Percentiles rank a stretch among this genome's conserved stretches.
Evolutionary conservation across 1,140 invertebrate genomes (phyloP).

Genomic region (Thalassaphorura encarpata): DNA sequence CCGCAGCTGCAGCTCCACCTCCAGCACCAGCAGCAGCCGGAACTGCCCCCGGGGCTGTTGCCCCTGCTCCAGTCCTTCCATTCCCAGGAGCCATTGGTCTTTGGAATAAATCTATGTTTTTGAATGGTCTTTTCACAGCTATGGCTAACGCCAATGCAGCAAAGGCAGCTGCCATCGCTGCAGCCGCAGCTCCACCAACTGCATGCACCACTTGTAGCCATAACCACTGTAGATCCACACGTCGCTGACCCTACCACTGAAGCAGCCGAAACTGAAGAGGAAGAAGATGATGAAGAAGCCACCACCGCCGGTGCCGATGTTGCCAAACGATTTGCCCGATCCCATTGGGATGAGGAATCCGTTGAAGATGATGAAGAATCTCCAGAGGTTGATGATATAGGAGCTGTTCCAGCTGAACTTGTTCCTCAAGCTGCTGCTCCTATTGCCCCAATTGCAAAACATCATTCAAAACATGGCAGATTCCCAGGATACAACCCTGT

Average conservation of each 20-base stretch:
- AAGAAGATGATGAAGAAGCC: conserved; percentile 1
- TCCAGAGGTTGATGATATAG: not conserved
- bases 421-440: too few species aligned
- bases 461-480: too few species aligned
- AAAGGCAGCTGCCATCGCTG: not conserved
- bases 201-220: not conserved
- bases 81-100: conserved; percentile 1
- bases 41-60: not conserved
- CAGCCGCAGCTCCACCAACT: not conserved
- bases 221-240: not conserved
- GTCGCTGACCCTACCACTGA: not conserved
- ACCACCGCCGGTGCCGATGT: not conserved
- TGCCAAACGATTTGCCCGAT: not conserved
- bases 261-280: not conserved
- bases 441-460: too few species aligned
- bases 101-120: not conserved
- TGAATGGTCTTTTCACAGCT: not conserved
- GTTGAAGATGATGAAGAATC: conserved; percentile 1
- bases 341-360: not conserved
- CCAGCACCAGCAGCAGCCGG: not conserved
- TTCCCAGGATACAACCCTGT: too few species aligned
- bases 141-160: not conserved
- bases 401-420: too few species aligned
- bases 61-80: not conserved
- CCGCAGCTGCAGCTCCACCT: not conserved